These are phyloP conservation scores for Tolmerus cingulatus DNA, from an alignment of 2,888 invertebrate species.

Conservation along the genomic window DNA sequence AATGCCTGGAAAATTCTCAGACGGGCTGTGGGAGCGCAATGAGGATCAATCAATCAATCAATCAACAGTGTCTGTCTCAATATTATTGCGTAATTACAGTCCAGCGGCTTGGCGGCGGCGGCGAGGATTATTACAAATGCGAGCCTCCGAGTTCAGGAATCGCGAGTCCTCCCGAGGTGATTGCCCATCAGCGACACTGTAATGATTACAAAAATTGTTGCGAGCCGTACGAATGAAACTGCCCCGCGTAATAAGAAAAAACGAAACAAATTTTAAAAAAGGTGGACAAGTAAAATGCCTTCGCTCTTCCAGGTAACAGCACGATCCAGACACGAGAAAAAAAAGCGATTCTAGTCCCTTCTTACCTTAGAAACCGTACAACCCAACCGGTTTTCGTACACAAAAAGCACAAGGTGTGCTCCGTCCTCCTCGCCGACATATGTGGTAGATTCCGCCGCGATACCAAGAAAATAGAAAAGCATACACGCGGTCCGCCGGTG, in stretches of 20 bases:
- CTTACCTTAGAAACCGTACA: slow-evolving; percentile 38
- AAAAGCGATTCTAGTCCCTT: slow-evolving; percentile 38
- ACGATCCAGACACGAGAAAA: slow-evolving; percentile 18
- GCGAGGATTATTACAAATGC: neutral
- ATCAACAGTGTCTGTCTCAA: neutral
- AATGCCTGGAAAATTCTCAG: neutral
- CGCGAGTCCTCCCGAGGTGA: slow-evolving; percentile 14
- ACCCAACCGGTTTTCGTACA: slow-evolving; percentile 40
- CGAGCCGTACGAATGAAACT: slow-evolving; percentile 3
- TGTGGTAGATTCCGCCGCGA: slow-evolving; percentile 28
- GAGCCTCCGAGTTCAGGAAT: neutral
- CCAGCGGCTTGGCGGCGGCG: neutral
- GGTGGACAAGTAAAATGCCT: slow-evolving; percentile 1
- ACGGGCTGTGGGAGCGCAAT: neutral
- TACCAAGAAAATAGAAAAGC: slow-evolving; percentile 37
- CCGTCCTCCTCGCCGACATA: slow-evolving; percentile 15
- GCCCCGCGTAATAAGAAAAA: neutral
- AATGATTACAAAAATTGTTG: slow-evolving; percentile 39
- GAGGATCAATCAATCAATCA: slow-evolving; percentile 23
- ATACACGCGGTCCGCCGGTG: neutral
- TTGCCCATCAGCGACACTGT: slow-evolving; percentile 35
- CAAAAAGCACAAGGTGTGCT: slow-evolving; percentile 35
- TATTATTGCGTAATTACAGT: slow-evolving; percentile 29
- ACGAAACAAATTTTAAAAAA: neutral
- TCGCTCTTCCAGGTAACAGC: slow-evolving; percentile 34